Conservation (phyloP, 2,888 invertebrate species). For the Crocallis elinguaria region DNA sequence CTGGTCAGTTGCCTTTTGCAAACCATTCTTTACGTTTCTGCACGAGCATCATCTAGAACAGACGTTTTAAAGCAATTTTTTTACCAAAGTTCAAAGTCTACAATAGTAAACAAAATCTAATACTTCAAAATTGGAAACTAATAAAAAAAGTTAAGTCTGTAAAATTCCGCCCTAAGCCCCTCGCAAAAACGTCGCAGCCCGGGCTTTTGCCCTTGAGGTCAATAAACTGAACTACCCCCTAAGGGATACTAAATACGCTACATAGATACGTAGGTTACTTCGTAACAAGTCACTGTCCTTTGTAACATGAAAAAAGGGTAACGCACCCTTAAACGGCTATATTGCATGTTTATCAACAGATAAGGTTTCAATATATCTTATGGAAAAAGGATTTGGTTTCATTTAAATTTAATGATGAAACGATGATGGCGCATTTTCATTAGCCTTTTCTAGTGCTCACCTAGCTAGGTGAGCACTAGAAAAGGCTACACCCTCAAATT, state of each 20-base stretch:
- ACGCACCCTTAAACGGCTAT: conserved; percentile 21
- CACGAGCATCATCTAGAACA: no score
- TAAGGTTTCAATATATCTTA: conserved; percentile 7
- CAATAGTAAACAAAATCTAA: no score
- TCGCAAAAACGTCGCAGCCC: not conserved
- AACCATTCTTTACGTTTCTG: no score
- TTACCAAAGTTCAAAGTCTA: no score
- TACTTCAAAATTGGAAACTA: not conserved
- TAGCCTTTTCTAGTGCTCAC: no score
- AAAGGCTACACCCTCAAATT: no score
- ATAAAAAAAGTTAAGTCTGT: not conserved
- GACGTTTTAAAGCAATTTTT: no score
- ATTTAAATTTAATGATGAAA: not conserved
- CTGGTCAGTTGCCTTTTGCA: no score
- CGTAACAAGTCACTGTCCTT: conserved; percentile 31
- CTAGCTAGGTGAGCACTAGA: no score
- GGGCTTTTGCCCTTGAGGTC: conserved; percentile 29
- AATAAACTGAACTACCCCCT: conserved; percentile 25
- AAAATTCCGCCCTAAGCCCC: not conserved
- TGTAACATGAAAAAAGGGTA: conserved; percentile 27
- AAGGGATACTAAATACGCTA: conserved; percentile 27
- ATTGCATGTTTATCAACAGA: conserved; percentile 6
- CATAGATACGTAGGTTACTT: not conserved
- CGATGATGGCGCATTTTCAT: no score
- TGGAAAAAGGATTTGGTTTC: not conserved